Evolutionary conservation across 2,888 invertebrate species (phyloP).

Genomic region (Listrodromus nycthemerus): DNA sequence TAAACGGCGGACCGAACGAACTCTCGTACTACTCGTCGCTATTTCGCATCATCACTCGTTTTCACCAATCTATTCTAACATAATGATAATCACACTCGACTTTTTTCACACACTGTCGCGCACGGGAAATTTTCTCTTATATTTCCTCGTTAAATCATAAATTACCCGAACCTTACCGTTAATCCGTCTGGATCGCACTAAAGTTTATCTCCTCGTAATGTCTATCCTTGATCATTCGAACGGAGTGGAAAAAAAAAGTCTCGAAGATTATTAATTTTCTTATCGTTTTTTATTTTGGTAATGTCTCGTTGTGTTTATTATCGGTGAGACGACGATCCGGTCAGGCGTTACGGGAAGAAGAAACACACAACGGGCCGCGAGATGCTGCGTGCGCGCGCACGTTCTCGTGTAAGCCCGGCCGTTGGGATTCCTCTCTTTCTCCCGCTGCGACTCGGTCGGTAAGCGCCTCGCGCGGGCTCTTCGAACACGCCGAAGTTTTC

Average conservation of each 20-base stretch:
- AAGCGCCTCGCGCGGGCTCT: slow-evolving; percentile 64
- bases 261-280: slow-evolving; percentile 14
- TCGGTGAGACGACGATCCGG: neutral
- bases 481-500: slow-evolving; percentile 33
- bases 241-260: neutral
- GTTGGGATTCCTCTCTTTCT: neutral
- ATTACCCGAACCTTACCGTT: neutral
- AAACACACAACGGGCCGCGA: neutral
- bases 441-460: neutral
- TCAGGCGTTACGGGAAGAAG: slow-evolving; percentile 8
- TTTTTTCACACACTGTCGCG: slow-evolving; percentile 31
- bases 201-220: slow-evolving; percentile 40
- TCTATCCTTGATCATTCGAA: slow-evolving; percentile 53
- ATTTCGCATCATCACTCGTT: slow-evolving; percentile 21
- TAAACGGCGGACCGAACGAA: slow-evolving; percentile 14
- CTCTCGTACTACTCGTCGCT: slow-evolving; percentile 34
- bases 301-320: neutral
- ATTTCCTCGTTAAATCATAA: no score
- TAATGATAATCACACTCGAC: slow-evolving; percentile 33
- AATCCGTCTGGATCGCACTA: slow-evolving; percentile 8
- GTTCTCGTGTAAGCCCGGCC: slow-evolving; percentile 9
- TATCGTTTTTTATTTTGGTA: neutral
- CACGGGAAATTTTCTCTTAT: neutral
- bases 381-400: neutral
- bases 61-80: slow-evolving; percentile 34